Percentiles rank a stretch among this genome's conserved stretches.
Evolutionary conservation across 1,140 invertebrate species (phyloP).

Genomic region (Chelonus insularis): DNA sequence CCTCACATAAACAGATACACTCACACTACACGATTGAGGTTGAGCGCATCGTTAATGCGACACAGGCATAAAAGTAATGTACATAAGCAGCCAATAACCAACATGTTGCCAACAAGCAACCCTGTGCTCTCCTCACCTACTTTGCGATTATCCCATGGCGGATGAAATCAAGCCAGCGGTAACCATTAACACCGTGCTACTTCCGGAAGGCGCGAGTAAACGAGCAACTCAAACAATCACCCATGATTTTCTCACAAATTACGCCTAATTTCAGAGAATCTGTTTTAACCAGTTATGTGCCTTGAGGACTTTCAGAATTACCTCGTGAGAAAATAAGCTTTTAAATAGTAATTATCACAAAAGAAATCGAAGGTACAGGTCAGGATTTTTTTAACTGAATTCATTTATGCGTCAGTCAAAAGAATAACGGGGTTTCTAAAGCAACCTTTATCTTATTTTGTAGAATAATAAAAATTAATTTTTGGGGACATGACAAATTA

Average conservation of each 20-base stretch:
- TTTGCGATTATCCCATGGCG: constrained; percentile 41
- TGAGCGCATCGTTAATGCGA: background rate
- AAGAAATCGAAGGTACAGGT: background rate
- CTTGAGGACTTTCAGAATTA: background rate
- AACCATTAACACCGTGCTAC: constrained; percentile 44
- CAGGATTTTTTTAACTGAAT: background rate
- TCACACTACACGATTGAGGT: background rate
- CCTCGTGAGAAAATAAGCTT: too few relatives aligned
- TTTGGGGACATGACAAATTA: too few relatives aligned
- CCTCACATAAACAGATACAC: background rate
- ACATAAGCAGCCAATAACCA: constrained; percentile 15
- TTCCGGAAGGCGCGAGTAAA: constrained; percentile 33
- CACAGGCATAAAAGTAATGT: background rate
- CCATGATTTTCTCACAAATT: constrained; percentile 13
- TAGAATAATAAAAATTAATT: too few relatives aligned
- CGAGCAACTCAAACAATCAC: constrained; percentile 2
- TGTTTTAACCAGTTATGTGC: background rate
- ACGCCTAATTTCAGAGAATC: background rate
- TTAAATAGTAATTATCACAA: background rate
- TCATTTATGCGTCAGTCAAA: too few relatives aligned
- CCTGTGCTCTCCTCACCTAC: constrained; percentile 43
- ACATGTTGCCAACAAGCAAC: constrained; percentile 29
- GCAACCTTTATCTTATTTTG: too few relatives aligned
- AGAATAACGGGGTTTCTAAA: too few relatives aligned
- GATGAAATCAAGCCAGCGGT: constrained; percentile 23